Evolutionary conservation across 2,888 invertebrate genomes (phyloP).

Genomic region (Alloscopus bannaensis): DNA sequence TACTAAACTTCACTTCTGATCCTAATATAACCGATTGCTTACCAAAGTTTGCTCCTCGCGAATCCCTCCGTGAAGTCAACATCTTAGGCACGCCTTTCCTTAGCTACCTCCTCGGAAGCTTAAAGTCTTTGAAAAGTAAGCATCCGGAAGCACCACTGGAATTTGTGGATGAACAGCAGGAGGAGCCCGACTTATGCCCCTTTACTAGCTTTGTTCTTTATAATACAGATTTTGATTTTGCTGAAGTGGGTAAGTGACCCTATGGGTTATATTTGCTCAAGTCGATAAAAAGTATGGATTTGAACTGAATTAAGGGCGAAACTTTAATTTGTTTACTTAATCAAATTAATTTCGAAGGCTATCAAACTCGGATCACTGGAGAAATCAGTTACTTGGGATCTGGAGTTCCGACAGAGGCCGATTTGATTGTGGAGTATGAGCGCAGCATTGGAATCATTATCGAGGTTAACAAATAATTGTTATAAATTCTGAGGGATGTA

Average conservation of each 20-base stretch:
- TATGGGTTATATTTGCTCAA: no score
- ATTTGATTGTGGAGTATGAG: conserved; percentile 67
- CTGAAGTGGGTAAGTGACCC: conserved; percentile 64
- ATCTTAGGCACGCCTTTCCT: conserved; percentile 38
- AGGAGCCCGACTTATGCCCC: conserved; percentile 60
- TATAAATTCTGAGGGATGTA: no score
- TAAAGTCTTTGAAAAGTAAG: conserved; percentile 19
- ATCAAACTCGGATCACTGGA: conserved; percentile 63
- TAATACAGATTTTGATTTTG: conserved; percentile 63
- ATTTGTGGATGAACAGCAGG: background rate
- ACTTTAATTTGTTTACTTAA: no score
- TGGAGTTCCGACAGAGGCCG: conserved; percentile 66
- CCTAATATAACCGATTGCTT: conserved; percentile 12
- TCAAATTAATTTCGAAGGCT: conserved; percentile 23
- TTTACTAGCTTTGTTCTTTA: conserved; percentile 60
- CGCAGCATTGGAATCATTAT: conserved; percentile 62
- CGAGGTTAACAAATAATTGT: conserved; percentile 22
- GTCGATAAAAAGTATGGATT: no score
- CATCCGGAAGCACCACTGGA: conserved; percentile 22
- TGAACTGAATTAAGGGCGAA: no score
- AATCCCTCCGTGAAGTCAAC: conserved; percentile 20
- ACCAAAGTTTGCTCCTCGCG: conserved; percentile 26
- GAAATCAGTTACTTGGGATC: conserved; percentile 65
- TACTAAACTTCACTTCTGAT: no score
- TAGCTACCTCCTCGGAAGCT: conserved; percentile 59